These are phyloP conservation scores for Potamilus streckersoni DNA, from an alignment of 1,140 invertebrate species.

Conservation along the genomic window DNA sequence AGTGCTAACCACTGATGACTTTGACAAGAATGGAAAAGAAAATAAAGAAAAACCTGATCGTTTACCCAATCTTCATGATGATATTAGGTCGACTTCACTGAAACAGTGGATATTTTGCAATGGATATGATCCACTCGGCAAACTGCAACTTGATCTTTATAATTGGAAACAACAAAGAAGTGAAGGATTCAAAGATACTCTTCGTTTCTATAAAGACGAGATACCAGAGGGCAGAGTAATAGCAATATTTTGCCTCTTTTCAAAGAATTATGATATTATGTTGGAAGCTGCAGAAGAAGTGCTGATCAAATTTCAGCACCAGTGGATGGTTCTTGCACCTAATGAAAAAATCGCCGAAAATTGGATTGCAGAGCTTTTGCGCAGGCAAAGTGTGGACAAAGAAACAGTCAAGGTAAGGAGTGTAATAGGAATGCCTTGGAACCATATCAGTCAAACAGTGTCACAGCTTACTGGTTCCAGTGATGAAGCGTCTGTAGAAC, in stretches of 20 bases:
- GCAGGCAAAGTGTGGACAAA: constrained; percentile 26
- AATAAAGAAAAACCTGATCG: constrained; percentile 17
- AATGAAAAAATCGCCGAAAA: constrained; percentile 27
- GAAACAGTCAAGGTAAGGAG: constrained; percentile 20
- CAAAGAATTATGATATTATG: constrained; percentile 36
- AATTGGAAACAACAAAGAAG: constrained; percentile 36
- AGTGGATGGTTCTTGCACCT: constrained; percentile 41
- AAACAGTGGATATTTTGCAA: constrained; percentile 36
- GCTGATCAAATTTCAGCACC: constrained; percentile 30
- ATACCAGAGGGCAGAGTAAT: constrained; percentile 36
- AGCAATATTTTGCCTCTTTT: constrained; percentile 39
- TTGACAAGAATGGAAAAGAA: constrained; percentile 26
- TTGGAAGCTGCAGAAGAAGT: constrained; percentile 38
- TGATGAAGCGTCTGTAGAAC: constrained; percentile 5
- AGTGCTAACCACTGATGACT: constrained; percentile 38
- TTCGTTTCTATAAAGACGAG: constrained; percentile 32
- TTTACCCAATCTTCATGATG: constrained; percentile 13
- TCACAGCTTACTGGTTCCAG: constrained; percentile 15
- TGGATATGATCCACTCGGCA: constrained; percentile 24
- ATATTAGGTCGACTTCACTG: constrained; percentile 8
- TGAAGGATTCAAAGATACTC: constrained; percentile 34
- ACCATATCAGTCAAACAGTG: constrained; percentile 30
- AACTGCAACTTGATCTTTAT: constrained; percentile 7
- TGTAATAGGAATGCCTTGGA: constrained; percentile 42
- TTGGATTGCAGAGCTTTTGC: constrained; percentile 29